Evolutionary conservation across 2,113 vertebrate genomes (phyloP).

Genomic region (Camarhynchus parvulus): DNA sequence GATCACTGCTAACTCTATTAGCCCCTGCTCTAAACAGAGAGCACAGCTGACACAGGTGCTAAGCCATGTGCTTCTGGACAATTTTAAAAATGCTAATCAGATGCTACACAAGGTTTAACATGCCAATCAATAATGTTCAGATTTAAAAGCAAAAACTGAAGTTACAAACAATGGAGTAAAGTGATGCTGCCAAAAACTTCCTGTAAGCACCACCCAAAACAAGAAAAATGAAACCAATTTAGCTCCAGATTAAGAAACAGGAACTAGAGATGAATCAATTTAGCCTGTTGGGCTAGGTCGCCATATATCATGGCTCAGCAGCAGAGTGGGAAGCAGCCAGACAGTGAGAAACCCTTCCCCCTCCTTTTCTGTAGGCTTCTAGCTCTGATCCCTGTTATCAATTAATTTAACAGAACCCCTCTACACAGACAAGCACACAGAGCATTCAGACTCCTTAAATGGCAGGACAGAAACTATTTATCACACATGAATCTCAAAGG

Average conservation of each 20-base stretch:
- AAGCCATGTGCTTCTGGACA: slow-evolving; percentile 64
- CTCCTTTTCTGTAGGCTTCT: slow-evolving; percentile 69
- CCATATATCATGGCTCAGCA: slow-evolving; percentile 82
- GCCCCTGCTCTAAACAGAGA: slow-evolving; percentile 25
- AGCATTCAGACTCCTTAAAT: slow-evolving; percentile 73
- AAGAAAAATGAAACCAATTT: slow-evolving; percentile 92
- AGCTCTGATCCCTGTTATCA: slow-evolving; percentile 83
- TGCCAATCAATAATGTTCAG: slow-evolving; percentile 58
- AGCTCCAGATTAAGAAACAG: slow-evolving; percentile 88
- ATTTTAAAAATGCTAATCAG: slow-evolving; percentile 71
- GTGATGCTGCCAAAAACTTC: slow-evolving; percentile 74
- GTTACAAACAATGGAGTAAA: slow-evolving; percentile 73
- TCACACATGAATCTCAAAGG: slow-evolving; percentile 56
- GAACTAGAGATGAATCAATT: slow-evolving; percentile 88
- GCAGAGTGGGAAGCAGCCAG: slow-evolving; percentile 67
- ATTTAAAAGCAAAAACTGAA: slow-evolving; percentile 72
- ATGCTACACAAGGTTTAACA: slow-evolving; percentile 36
- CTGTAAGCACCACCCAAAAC: slow-evolving; percentile 72
- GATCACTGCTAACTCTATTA: slow-evolving; percentile 65
- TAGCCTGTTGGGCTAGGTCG: slow-evolving; percentile 75
- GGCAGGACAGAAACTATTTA: slow-evolving; percentile 71
- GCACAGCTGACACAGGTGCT: slow-evolving; percentile 55
- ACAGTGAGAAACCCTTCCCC: slow-evolving; percentile 64
- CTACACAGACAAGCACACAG: slow-evolving; percentile 55
- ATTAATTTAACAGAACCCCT: slow-evolving; percentile 77